Percentiles rank a stretch among this genome's conserved stretches.
phyloP scores from a whole-genome alignment of 2,797 vertebrate species.

The Cyprinella venusta region DNA sequence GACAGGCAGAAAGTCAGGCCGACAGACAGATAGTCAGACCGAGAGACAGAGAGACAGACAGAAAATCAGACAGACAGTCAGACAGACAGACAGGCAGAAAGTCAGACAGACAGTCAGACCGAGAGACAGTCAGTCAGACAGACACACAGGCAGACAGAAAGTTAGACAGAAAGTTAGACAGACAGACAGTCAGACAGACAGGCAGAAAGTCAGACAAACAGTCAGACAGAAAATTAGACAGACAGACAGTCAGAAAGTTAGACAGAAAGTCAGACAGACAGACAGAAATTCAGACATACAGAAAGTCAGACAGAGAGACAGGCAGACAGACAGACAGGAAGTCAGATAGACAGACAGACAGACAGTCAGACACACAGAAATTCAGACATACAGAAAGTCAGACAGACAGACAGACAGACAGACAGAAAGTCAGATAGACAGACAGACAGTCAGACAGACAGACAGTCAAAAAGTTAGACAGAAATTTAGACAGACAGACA shows the following conservation, averaged over 20 bases:
- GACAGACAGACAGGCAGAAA: neutral
- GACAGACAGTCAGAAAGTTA: constrained; percentile 1
- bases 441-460: neutral
- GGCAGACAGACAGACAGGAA: neutral
- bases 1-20: fast-evolving
- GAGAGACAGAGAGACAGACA: neutral
- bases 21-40: fast-evolving
- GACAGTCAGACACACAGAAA: too few relatives aligned
- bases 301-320: neutral
- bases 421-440: neutral
- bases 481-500: neutral
- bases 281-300: neutral
- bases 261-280: constrained; percentile 22
- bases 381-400: neutral
- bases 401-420: neutral
- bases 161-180: neutral
- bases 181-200: neutral
- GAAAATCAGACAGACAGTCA: neutral
- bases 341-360: constrained; percentile 3
- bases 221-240: constrained; percentile 44
- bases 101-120: constrained; percentile 57
- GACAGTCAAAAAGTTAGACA: neutral
- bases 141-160: constrained; percentile 52
- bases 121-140: constrained; percentile 32
- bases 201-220: constrained; percentile 38